Evolutionary conservation across 1,140 invertebrate genomes (phyloP).

Genomic region (Calephelis nemesis): DNA sequence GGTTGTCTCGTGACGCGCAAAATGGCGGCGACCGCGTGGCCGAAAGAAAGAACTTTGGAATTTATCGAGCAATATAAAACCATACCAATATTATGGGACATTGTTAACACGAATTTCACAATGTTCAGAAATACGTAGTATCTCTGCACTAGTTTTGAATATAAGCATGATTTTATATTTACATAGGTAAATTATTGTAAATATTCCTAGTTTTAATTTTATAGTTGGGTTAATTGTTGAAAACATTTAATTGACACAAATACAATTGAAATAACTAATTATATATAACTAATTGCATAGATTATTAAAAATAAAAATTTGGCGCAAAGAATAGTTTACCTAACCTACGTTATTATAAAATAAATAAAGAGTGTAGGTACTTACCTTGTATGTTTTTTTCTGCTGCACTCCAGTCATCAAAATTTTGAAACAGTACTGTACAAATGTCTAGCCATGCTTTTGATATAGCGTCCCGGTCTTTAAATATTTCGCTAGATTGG

Average conservation of each 20-base stretch:
- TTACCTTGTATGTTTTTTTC: slow-evolving; percentile 27
- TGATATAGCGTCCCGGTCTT: slow-evolving; percentile 28
- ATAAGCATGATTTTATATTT: slow-evolving; percentile 24
- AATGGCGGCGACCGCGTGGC: slow-evolving; percentile 29
- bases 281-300: slow-evolving; percentile 24
- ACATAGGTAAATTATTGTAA: slow-evolving; percentile 23
- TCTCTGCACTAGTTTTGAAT: slow-evolving; percentile 24
- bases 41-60: slow-evolving; percentile 28
- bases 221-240: slow-evolving; percentile 25
- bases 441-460: slow-evolving; percentile 26
- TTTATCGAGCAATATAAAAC: slow-evolving; percentile 29
- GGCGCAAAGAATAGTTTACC: slow-evolving; percentile 25
- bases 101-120: slow-evolving; percentile 27
- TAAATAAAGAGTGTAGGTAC: slow-evolving; percentile 26
- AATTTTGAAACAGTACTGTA: slow-evolving; percentile 26
- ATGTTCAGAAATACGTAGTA: slow-evolving; percentile 24
- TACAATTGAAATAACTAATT: slow-evolving; percentile 22
- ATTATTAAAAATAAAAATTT: slow-evolving; percentile 23
- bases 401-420: slow-evolving; percentile 25
- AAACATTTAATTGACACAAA: slow-evolving; percentile 26
- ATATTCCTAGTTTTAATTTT: slow-evolving; percentile 23
- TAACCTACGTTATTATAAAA: slow-evolving; percentile 26
- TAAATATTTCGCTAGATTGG: slow-evolving; percentile 28
- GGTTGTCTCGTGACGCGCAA: slow-evolving; percentile 28
- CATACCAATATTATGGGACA: slow-evolving; percentile 28